Percentiles rank a stretch among this genome's conserved stretches.
These are phyloP conservation scores for Eristalis pertinax DNA, from an alignment of 2,888 invertebrate genomes.

Conservation along the genomic window DNA sequence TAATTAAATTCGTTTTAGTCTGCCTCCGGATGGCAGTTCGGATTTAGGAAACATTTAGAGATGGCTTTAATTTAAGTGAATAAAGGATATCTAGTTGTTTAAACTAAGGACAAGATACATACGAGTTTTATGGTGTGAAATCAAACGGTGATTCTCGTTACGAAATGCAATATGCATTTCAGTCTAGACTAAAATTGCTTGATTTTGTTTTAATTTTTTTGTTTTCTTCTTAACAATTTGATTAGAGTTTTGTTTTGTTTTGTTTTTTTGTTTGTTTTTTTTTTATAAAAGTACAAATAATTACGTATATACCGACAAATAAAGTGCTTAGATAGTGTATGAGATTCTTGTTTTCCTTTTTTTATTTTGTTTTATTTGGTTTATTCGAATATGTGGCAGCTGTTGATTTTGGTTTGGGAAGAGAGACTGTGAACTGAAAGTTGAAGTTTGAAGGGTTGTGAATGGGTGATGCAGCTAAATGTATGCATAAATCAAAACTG, in stretches of 20 bases:
- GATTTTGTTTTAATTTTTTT: not conserved
- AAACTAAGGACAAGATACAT: not conserved
- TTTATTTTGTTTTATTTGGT: slow-evolving; percentile 18
- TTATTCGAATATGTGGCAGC: slow-evolving; percentile 21
- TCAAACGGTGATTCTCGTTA: slow-evolving; percentile 22
- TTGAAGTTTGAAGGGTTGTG: not conserved
- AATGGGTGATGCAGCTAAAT: not conserved
- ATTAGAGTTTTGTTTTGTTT: slow-evolving; percentile 8
- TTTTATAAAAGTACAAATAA: slow-evolving; percentile 71
- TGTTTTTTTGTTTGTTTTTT: slow-evolving; percentile 32
- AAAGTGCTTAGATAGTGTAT: slow-evolving; percentile 61
- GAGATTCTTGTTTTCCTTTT: slow-evolving; percentile 21
- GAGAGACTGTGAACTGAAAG: not conserved
- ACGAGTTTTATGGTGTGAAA: not conserved
- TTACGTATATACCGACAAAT: slow-evolving; percentile 71
- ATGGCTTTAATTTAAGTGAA: slow-evolving; percentile 20
- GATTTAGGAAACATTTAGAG: slow-evolving; percentile 67
- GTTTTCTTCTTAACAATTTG: not conserved
- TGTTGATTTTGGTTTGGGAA: slow-evolving; percentile 24
- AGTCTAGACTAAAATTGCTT: slow-evolving; percentile 4
- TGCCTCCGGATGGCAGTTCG: slow-evolving; percentile 68
- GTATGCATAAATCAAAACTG: not conserved
- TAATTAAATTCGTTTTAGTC: slow-evolving; percentile 71
- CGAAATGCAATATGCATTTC: slow-evolving; percentile 68
- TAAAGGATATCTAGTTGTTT: not conserved